Evolutionary conservation across 2,888 invertebrate genomes (phyloP).

Genomic region (Nephrotoma guestfalica): DNA sequence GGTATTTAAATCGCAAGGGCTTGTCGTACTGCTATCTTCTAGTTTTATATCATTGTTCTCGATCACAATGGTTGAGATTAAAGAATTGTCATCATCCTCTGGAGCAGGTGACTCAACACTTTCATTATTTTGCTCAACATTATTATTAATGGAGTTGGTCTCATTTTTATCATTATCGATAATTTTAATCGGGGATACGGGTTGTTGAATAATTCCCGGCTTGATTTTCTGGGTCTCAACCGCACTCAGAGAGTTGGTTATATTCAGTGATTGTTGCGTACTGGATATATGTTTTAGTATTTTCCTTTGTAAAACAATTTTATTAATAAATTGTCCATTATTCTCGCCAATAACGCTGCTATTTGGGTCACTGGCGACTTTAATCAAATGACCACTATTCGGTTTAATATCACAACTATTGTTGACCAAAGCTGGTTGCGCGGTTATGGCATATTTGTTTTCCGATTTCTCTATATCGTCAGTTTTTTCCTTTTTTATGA

Average conservation of each 20-base stretch:
- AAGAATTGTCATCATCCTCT: background rate
- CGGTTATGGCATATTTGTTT: background rate
- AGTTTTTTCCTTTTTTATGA: constrained; percentile 16
- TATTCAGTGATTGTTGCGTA: background rate
- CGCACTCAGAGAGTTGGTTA: background rate
- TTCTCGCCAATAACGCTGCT: constrained; percentile 21
- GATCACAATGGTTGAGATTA: background rate
- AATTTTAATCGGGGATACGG: background rate
- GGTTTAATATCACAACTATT: background rate
- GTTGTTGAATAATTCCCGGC: background rate
- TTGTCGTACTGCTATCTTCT: background rate
- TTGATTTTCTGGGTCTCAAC: background rate
- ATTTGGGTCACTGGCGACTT: background rate
- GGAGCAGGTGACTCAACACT: background rate
- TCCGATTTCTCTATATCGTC: background rate
- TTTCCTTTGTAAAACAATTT: constrained; percentile 22
- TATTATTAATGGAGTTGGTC: background rate
- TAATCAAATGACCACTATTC: background rate
- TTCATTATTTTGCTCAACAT: background rate
- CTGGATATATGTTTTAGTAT: background rate
- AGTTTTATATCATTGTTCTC: background rate
- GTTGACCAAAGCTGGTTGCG: background rate
- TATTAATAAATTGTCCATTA: constrained; percentile 24
- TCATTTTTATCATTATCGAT: background rate
- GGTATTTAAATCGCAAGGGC: background rate